Conservation (phyloP, 2,797 vertebrate species). For the Rousettus madagascariensis region DNA sequence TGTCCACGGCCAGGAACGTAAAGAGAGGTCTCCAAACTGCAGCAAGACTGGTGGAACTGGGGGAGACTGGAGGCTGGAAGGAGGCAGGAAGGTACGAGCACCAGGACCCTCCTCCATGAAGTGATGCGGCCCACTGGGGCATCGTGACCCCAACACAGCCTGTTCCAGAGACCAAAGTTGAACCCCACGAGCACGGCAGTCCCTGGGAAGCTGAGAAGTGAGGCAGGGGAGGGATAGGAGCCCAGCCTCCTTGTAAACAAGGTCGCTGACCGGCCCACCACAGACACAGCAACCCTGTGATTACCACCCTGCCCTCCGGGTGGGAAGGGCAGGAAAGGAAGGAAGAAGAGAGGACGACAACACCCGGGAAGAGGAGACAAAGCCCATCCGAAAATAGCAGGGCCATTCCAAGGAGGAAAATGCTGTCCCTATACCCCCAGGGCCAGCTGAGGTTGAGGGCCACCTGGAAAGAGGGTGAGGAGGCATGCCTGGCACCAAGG, state of each 20-base stretch:
- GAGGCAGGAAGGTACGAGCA: neutral
- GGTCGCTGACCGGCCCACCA: neutral
- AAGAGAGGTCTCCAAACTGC: neutral
- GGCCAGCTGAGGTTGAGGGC: neutral
- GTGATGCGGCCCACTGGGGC: too few species aligned
- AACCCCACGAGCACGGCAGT: neutral
- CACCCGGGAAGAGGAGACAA: neutral
- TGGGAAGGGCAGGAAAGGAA: conserved; percentile 49
- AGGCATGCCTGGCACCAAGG: neutral
- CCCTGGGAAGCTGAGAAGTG: neutral
- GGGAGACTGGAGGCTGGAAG: neutral
- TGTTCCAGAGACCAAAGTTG: neutral
- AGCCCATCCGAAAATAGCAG: conserved; percentile 36
- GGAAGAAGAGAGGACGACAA: conserved; percentile 50
- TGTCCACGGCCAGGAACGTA: neutral
- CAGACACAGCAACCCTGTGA: conserved; percentile 52
- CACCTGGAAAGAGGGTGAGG: rapidly evolving
- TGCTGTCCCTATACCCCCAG: rapidly evolving
- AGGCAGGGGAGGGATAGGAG: neutral
- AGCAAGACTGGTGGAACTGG: neutral
- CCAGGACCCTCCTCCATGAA: neutral
- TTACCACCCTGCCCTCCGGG: neutral
- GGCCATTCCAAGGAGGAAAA: neutral
- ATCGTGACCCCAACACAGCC: neutral
- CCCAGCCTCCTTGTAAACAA: neutral